Evolutionary conservation across 2,888 invertebrate genomes (phyloP).

Genomic region (Amblyjoppa fuscipennis): DNA sequence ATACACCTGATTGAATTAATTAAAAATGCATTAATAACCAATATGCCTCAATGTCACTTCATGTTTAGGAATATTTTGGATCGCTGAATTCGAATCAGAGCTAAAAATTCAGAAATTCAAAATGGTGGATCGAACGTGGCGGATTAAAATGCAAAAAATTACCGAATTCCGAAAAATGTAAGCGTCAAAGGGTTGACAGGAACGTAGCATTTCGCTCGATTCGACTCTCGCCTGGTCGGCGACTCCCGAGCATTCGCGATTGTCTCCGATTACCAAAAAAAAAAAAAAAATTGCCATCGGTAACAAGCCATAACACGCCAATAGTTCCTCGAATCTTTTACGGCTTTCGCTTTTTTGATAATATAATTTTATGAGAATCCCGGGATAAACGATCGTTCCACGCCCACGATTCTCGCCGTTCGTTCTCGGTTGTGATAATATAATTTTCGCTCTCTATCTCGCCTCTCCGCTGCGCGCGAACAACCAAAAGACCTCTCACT

Average conservation of each 20-base stretch:
- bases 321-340: conserved; percentile 49
- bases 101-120: too few relatives aligned
- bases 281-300: conserved; percentile 33
- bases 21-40: too few relatives aligned
- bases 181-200: too few relatives aligned
- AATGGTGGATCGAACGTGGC: too few relatives aligned
- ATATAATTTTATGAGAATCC: conserved; percentile 57
- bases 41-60: too few relatives aligned
- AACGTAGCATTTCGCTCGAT: too few relatives aligned
- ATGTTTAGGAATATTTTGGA: too few relatives aligned
- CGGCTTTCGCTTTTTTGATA: conserved; percentile 42
- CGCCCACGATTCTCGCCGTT: conserved; percentile 57
- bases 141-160: too few relatives aligned
- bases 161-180: too few relatives aligned
- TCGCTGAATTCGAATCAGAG: too few relatives aligned
- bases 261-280: neutral
- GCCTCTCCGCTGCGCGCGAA: neutral
- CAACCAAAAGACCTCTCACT: conserved; percentile 60
- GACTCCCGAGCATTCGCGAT: neutral
- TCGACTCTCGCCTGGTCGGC: neutral
- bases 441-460: conserved; percentile 45
- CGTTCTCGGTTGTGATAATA: conserved; percentile 60
- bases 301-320: conserved; percentile 31
- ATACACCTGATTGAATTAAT: too few relatives aligned
- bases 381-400: conserved; percentile 60